phyloP scores from a whole-genome alignment of 2,113 vertebrate genomes.

The Silurus glanis region DNA sequence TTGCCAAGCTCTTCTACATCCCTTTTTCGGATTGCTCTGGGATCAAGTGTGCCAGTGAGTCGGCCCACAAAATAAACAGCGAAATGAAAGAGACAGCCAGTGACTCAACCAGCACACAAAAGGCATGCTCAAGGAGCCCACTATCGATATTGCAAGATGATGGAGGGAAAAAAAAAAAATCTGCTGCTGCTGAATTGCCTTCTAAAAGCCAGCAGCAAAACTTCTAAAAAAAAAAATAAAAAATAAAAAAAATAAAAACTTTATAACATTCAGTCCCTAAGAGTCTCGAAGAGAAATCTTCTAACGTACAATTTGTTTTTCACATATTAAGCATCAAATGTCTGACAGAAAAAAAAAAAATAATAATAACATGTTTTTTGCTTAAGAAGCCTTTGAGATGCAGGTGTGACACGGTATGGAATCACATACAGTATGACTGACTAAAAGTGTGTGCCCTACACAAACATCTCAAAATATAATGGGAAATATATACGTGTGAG shows the following conservation, averaged over 20 bases:
- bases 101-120: constrained; percentile 25
- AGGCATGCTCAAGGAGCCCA: background rate
- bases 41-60: constrained; percentile 17
- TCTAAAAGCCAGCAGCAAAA: background rate
- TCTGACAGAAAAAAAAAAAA: no score
- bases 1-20: background rate
- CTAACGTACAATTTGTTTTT: no score
- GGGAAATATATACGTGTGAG: background rate
- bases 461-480: background rate
- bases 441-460: background rate
- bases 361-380: background rate
- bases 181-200: background rate
- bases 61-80: background rate
- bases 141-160: background rate
- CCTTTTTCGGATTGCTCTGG: constrained; percentile 8
- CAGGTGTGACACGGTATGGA: background rate
- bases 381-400: background rate
- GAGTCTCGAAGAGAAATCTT: background rate
- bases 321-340: background rate
- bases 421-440: background rate
- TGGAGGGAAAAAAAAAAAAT: background rate
- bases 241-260: no score
- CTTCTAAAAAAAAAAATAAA: background rate
- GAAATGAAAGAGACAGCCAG: constrained; percentile 9
- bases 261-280: background rate